Evolutionary conservation across 1,140 invertebrate genomes (phyloP).

Genomic region (Berghia stephanieae): DNA sequence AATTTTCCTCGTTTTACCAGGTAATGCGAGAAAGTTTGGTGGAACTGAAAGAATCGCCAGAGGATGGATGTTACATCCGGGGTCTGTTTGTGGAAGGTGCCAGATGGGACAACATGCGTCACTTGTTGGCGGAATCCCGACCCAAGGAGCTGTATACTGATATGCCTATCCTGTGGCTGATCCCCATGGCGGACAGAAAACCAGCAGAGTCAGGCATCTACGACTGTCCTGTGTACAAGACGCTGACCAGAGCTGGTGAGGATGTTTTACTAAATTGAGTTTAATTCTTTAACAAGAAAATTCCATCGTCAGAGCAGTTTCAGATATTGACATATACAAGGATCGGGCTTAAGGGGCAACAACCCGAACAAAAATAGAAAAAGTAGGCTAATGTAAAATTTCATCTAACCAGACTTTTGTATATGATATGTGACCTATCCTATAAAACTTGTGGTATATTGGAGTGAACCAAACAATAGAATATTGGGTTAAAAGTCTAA

Average conservation of each 20-base stretch:
- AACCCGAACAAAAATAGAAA: neutral
- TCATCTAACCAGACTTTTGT: neutral
- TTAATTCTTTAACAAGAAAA: neutral
- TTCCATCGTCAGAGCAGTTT: neutral
- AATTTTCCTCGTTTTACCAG: constrained; percentile 33
- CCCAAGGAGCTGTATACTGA: constrained; percentile 68
- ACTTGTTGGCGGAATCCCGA: constrained; percentile 60
- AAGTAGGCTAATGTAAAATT: neutral
- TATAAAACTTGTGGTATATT: too few species aligned
- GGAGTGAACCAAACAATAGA: too few species aligned
- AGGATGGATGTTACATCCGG: constrained; percentile 67
- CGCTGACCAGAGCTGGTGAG: constrained; percentile 67
- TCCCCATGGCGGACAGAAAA: constrained; percentile 60
- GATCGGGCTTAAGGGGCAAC: too few species aligned
- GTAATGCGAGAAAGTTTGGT: constrained; percentile 52
- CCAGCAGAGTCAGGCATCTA: constrained; percentile 57
- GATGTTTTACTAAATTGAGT: neutral
- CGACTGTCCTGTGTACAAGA: constrained; percentile 68
- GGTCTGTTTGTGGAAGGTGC: constrained; percentile 67
- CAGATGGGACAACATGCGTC: constrained; percentile 59
- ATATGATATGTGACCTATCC: too few species aligned
- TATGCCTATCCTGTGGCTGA: constrained; percentile 66
- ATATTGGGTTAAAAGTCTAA: too few species aligned
- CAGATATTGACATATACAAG: neutral
- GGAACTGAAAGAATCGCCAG: constrained; percentile 55